These are phyloP conservation scores for Venustoraphidia nigricollis DNA, from an alignment of 2,888 invertebrate genomes.

Conservation along the genomic window DNA sequence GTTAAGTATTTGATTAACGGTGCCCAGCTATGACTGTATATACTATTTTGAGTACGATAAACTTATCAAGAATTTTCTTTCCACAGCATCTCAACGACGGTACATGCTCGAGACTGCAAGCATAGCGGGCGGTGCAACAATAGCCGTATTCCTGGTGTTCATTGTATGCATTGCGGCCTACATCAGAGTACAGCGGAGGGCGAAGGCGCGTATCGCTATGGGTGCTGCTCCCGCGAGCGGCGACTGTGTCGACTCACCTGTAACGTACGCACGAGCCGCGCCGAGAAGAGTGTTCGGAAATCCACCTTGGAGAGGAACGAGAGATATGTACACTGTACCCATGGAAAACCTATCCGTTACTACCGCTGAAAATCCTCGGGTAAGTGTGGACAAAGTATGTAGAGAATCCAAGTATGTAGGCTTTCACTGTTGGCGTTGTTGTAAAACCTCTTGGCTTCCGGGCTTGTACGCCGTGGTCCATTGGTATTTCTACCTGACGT, in stretches of 20 bases:
- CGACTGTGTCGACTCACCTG: slow-evolving; percentile 24
- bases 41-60: not conserved
- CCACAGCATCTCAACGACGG: slow-evolving; percentile 55
- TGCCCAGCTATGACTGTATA: too few species aligned
- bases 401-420: too few species aligned
- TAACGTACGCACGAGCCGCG: not conserved
- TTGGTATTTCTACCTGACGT: too few species aligned
- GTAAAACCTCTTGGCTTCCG: too few species aligned
- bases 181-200: slow-evolving; percentile 44
- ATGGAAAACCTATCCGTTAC: slow-evolving; percentile 2
- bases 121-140: slow-evolving; percentile 71
- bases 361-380: not conserved
- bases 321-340: slow-evolving; percentile 2
- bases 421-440: too few species aligned
- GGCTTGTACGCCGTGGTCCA: too few species aligned
- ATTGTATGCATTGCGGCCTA: slow-evolving; percentile 51
- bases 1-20: too few species aligned
- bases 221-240: slow-evolving; percentile 15
- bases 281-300: slow-evolving; percentile 3
- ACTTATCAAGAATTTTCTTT: slow-evolving; percentile 1
- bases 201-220: slow-evolving; percentile 18
- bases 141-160: slow-evolving; percentile 52
- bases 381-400: not conserved
- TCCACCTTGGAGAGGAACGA: slow-evolving; percentile 2
- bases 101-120: slow-evolving; percentile 78